These are phyloP conservation scores for Phengaris arion DNA, from an alignment of 2,888 invertebrate species.

Conservation along the genomic window DNA sequence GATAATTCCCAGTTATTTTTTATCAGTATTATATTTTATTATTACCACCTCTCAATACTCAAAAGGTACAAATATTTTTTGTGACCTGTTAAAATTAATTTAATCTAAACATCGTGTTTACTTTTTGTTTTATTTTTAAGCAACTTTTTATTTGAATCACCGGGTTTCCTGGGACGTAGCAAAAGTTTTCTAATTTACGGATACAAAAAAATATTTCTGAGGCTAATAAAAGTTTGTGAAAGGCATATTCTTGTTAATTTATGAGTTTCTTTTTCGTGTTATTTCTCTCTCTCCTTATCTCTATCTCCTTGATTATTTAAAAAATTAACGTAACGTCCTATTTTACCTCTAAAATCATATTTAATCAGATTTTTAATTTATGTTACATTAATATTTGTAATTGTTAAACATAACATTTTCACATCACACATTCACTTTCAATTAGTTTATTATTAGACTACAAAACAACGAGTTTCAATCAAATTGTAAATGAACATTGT, in stretches of 20 bases:
- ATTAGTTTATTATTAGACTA: too few species aligned
- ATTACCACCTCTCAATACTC: too few species aligned
- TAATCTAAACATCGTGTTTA: not conserved
- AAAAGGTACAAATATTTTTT: not conserved
- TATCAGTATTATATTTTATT: too few species aligned
- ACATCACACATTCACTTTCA: too few species aligned
- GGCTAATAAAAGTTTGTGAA: slow-evolving; percentile 2
- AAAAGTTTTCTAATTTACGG: slow-evolving; percentile 73
- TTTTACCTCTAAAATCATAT: not conserved
- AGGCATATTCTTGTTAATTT: slow-evolving; percentile 4
- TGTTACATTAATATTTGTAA: not conserved
- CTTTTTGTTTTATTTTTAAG: slow-evolving; percentile 27
- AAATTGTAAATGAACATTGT: not conserved
- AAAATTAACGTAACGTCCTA: not conserved
- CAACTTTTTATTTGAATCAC: slow-evolving; percentile 40
- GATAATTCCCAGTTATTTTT: too few species aligned
- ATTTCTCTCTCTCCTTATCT: not conserved
- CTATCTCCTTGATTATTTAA: not conserved
- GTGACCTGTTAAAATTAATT: not conserved
- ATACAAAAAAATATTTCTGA: slow-evolving; percentile 67
- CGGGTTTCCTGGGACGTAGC: slow-evolving; percentile 53
- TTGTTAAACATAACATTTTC: not conserved
- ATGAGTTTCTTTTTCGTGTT: not conserved
- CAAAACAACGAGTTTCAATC: not conserved
- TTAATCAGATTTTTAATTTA: not conserved